A percentile compares a stretch with the other conserved stretches of the same genome.
These are phyloP conservation scores for Solea solea DNA, from an alignment of 2,113 vertebrate genomes.

Conservation along the genomic window DNA sequence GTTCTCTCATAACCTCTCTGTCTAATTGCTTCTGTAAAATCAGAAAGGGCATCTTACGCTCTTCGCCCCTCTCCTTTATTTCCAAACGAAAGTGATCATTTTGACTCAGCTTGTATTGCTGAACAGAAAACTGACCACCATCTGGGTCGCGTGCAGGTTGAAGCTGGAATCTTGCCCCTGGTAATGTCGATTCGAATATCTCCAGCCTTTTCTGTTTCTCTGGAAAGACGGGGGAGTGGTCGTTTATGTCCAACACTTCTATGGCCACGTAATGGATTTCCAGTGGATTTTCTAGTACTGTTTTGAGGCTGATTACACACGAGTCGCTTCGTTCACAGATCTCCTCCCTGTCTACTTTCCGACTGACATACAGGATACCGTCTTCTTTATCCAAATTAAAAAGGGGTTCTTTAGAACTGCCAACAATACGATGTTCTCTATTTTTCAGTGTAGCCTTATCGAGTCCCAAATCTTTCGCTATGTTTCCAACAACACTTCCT, in stretches of 20 bases:
- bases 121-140: conserved; percentile 72
- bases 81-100: conserved; percentile 75
- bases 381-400: conserved; percentile 64
- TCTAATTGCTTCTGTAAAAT: conserved; percentile 66
- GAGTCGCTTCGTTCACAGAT: conserved; percentile 57
- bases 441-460: conserved; percentile 49
- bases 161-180: conserved; percentile 36
- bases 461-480: conserved; percentile 72
- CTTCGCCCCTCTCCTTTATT: conserved; percentile 62
- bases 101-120: conserved; percentile 76
- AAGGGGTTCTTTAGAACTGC: conserved; percentile 51
- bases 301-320: conserved; percentile 72
- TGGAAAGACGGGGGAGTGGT: conserved; percentile 40
- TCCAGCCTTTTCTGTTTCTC: conserved; percentile 47
- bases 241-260: conserved; percentile 80
- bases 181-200: conserved; percentile 42
- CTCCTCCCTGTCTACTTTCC: conserved; percentile 70
- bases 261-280: conserved; percentile 83
- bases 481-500: conserved; percentile 67
- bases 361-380: conserved; percentile 62
- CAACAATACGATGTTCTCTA: conserved; percentile 68
- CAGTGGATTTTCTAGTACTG: conserved; percentile 76
- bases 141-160: conserved; percentile 78
- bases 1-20: conserved; percentile 44
- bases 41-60: conserved; percentile 62